Base-by-base conservation (phyloP, 2,113 vertebrate species). In the Sinocyclocheilus anshuiensis region DNA sequence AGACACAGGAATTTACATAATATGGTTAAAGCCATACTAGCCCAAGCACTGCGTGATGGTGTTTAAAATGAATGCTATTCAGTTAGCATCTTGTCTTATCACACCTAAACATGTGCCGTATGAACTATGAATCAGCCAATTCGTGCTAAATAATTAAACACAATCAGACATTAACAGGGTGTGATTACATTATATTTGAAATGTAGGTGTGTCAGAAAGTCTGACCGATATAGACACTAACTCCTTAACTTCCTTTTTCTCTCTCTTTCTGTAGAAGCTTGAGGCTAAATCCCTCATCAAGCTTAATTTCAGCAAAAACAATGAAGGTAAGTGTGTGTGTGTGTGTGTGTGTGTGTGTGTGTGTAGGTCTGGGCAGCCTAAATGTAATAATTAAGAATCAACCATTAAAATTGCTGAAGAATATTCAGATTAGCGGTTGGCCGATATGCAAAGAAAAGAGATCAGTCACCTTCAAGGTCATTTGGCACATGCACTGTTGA, bases 201-300 rank as follows among this genome's bases (percentile, higher is more conserved):
- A 77, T 22, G 10, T 36, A 74, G 71, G 36, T 74, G 71, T 74
- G 29, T 78, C 8, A 33, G 24, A 53, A 13, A 48, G 13, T 55
- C 16, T 57, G 50, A 22, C 26, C 36, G 29, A 13, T 18, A 33
- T 48, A 48, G 45, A 12, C 45, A 11, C 45, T 18, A 77, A 3
- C 59, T 65, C 20, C 20, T 78, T 69, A 69, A 33, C 36, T 57
- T 71, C 69, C 42, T 5, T 50, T 81, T 55, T 29, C 0, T 86
- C 87, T 91, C 75, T 84, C 36, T 83, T 48, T 48, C 67, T 76
- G 84, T 86, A 99, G 98, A 99, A 99, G 93, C 93, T 99, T 11
- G 98, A 99, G 45, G 96, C 95, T 39, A 97, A 97, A 90, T 95
- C 97, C 26, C 96, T 99, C 85, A 97, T 99, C 92, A 99, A 96